phyloP scores from a whole-genome alignment of 1,140 invertebrate species.

The Samia ricini region DNA sequence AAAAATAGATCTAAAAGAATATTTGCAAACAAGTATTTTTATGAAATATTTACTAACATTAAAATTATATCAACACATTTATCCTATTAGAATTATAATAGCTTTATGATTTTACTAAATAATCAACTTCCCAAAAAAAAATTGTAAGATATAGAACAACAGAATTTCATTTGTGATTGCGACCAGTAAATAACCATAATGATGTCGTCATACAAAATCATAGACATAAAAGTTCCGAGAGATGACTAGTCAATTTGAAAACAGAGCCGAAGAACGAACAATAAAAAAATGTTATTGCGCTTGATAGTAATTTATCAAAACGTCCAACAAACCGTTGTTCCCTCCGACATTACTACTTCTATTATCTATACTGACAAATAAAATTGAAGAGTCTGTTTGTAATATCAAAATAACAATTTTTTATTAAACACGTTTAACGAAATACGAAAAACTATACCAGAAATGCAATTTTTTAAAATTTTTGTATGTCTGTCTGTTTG shows the following conservation, averaged over 20 bases:
- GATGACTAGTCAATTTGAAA: constrained; percentile 50
- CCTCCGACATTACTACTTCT: too few relatives aligned
- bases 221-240: background rate
- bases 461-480: too few relatives aligned
- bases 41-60: too few relatives aligned
- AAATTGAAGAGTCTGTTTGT: too few relatives aligned
- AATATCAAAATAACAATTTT: too few relatives aligned
- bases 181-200: background rate
- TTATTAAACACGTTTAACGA: too few relatives aligned
- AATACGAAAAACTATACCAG: too few relatives aligned
- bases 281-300: constrained; percentile 58
- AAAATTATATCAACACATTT: too few relatives aligned
- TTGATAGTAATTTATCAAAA: constrained; percentile 63
- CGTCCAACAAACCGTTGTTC: constrained; percentile 40
- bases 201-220: background rate
- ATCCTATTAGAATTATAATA: background rate
- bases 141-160: background rate
- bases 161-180: background rate
- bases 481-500: too few relatives aligned
- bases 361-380: too few relatives aligned
- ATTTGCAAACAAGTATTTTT: too few relatives aligned
- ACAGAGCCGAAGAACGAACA: constrained; percentile 31
- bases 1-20: too few relatives aligned
- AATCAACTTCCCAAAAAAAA: background rate
- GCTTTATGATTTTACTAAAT: background rate